These are phyloP conservation scores for Rousettus madagascariensis DNA, from an alignment of 2,797 vertebrate genomes.

Conservation along the genomic window DNA sequence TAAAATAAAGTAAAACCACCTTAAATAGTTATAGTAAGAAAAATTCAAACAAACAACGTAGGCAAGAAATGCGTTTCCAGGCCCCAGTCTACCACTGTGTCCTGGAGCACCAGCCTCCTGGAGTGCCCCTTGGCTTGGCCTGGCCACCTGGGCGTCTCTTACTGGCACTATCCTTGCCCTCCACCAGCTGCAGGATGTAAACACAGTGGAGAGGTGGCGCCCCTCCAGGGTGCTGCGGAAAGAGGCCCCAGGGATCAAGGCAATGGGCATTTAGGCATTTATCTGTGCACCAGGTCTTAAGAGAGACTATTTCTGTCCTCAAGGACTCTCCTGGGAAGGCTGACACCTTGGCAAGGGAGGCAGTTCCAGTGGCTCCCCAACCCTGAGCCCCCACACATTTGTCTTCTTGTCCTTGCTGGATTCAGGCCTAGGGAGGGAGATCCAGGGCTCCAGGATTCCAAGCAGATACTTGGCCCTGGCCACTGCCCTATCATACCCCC, in stretches of 20 bases:
- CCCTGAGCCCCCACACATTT: background rate
- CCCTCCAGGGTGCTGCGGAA: background rate
- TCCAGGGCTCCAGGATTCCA: constrained; percentile 64
- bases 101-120: background rate
- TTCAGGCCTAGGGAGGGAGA: background rate
- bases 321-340: background rate
- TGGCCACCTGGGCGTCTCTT: background rate
- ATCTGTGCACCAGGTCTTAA: constrained; percentile 41
- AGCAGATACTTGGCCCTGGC: constrained; percentile 10
- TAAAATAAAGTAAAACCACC: constrained; percentile 78
- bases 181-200: constrained; percentile 54
- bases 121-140: background rate
- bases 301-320: constrained; percentile 40
- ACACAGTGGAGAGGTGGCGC: constrained; percentile 30
- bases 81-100: background rate
- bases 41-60: constrained; percentile 73
- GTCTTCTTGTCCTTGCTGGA: constrained; percentile 4
- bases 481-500: constrained; percentile 63
- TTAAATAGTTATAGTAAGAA: constrained; percentile 79
- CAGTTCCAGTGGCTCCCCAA: background rate
- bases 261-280: constrained; percentile 8
- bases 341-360: constrained; percentile 13
- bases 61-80: constrained; percentile 57
- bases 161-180: background rate
- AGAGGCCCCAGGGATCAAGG: constrained; percentile 41